phyloP scores from a whole-genome alignment of 2,888 invertebrate species.

The Orgyia antiqua region DNA sequence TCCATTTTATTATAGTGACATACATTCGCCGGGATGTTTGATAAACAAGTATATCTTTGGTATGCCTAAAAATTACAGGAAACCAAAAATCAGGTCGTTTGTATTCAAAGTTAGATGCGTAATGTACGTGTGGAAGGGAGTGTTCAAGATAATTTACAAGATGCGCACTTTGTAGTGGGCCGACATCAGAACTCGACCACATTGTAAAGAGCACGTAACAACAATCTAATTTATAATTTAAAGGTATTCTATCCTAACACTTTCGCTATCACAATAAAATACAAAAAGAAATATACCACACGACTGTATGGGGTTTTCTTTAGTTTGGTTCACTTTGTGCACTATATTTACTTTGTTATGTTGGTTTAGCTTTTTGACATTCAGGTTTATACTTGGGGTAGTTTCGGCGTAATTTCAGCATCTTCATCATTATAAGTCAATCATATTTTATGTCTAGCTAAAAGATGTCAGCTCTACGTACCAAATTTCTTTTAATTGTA shows the following conservation, averaged over 20 bases:
- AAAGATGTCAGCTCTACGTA: no score
- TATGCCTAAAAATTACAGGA: slow-evolving; percentile 20
- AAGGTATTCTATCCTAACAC: neutral
- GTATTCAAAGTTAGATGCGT: slow-evolving; percentile 37
- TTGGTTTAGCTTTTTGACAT: no score
- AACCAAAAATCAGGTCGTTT: slow-evolving; percentile 35
- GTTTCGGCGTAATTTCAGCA: no score
- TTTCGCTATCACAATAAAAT: no score
- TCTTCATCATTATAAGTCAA: no score
- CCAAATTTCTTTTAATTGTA: no score
- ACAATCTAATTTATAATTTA: slow-evolving; percentile 7
- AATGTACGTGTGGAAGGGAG: slow-evolving; percentile 20
- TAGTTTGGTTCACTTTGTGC: no score
- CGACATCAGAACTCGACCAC: slow-evolving; percentile 13
- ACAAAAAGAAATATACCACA: no score
- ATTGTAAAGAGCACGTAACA: slow-evolving; percentile 14
- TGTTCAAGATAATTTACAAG: slow-evolving; percentile 25
- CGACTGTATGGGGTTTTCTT: no score
- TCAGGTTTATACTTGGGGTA: no score
- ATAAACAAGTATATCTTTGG: slow-evolving; percentile 25
- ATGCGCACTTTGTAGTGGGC: slow-evolving; percentile 20
- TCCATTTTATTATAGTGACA: slow-evolving; percentile 23
- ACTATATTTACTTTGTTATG: no score
- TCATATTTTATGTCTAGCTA: no score
- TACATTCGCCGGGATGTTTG: slow-evolving; percentile 24